Evolutionary conservation across 2,888 invertebrate genomes (phyloP), one percentile per base, ranked within the genome.

Genomic region (Aethes cnicana): DNA sequence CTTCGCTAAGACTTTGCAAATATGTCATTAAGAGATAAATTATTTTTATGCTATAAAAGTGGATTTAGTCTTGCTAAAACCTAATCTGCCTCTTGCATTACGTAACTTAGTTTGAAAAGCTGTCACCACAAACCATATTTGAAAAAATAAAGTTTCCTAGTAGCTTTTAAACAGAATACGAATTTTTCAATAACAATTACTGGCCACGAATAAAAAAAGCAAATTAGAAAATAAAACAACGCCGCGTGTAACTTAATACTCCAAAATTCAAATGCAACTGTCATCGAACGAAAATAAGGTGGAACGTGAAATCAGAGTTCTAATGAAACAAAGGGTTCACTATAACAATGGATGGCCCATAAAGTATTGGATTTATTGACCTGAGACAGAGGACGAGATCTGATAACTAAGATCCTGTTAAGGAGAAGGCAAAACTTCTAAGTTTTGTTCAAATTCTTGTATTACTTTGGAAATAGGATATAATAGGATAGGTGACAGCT

Each of bases 251-350:
- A 48, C 30, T 12, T 12, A n/a, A 37, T 11, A 63, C 59, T 61
- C 62, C 60, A 63, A 68, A 62, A 39, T 32, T 52, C 32, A 44
- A 39, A 87, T 85, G 86, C 53, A 67, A 64, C 83, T 85, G 86
- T 87, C 87, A 86, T 87, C 86, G 74, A 62, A 66, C 63, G 69
- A 74, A 77, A 81, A 83, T 81, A 83, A 78, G 72, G 74, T 74
- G 68, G 79, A 79, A 85, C 85, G 82, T 85, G 83, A 84, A 83
- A 77, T 61, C 69, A 53, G 64, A 64, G 74, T 66, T 77, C 82
- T 88, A 89, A 89, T 89, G 88, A 87, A 85, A 88, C 88, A 88
- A 87, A 88, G 78, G 79, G 82, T 85, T 88, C 88, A 89, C 84
- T 65, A 79, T 76, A 84, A 88, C 88, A 89, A 89, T 88, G 79